Evolutionary conservation across 2,113 vertebrate genomes (phyloP).

Genomic region (Hippocampus comes): DNA sequence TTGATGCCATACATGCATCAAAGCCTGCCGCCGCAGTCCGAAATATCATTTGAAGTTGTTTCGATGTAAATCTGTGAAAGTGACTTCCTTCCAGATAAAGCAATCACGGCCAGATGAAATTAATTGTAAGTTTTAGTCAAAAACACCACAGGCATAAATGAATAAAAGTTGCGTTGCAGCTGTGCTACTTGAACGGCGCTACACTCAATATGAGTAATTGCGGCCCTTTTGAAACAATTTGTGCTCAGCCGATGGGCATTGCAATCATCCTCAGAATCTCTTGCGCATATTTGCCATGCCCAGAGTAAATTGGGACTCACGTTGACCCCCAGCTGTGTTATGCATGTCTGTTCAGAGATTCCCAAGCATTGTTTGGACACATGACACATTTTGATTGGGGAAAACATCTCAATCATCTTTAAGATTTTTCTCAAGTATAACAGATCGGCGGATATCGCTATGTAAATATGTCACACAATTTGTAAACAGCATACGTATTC

Average conservation of each 20-base stretch:
- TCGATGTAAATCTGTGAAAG: background rate
- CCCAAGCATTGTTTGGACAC: slow-evolving; percentile 39
- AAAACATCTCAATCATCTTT: slow-evolving; percentile 24
- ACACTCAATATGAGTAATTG: slow-evolving; percentile 2
- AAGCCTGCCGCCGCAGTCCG: background rate
- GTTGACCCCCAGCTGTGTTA: background rate
- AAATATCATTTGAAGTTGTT: background rate
- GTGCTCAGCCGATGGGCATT: background rate
- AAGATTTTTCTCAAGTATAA: slow-evolving; percentile 14
- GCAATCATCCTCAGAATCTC: background rate
- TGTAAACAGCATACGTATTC: slow-evolving; percentile 14
- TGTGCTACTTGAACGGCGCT: slow-evolving; percentile 10
- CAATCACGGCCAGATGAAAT: background rate
- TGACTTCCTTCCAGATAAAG: background rate
- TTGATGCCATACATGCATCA: background rate
- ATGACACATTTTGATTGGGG: slow-evolving; percentile 7
- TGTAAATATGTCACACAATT: slow-evolving; percentile 11
- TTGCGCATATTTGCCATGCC: background rate
- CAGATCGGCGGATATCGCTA: background rate
- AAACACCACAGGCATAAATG: slow-evolving; percentile 33
- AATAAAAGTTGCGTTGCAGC: slow-evolving; percentile 19
- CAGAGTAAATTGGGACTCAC: background rate
- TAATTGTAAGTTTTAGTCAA: slow-evolving; percentile 23
- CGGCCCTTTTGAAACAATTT: background rate
- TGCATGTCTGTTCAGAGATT: background rate